phyloP scores from a whole-genome alignment of 2,888 invertebrate species.

The Portevinia maculata region DNA sequence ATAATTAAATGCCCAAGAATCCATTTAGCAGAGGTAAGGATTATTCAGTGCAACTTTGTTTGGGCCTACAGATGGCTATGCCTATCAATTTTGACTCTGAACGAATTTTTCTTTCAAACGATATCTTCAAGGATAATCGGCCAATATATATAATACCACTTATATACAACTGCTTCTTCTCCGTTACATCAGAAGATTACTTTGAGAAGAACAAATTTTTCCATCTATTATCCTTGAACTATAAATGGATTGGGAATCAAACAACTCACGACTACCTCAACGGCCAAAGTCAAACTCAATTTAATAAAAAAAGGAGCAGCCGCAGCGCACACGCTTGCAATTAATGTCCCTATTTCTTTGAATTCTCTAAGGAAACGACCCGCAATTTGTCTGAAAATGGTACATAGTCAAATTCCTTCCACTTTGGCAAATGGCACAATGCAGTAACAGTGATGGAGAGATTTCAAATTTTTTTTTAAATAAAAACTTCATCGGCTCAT shows the following conservation, averaged over 20 bases:
- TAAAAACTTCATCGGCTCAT: conserved; percentile 46
- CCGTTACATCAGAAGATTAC: conserved; percentile 6
- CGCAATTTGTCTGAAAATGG: not conserved
- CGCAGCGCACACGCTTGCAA: conserved; percentile 29
- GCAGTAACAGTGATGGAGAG: not conserved
- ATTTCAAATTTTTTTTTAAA: conserved; percentile 35
- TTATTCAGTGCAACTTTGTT: conserved; percentile 8
- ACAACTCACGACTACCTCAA: not conserved
- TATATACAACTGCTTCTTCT: not conserved
- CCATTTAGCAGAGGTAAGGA: conserved; percentile 17
- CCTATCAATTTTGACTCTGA: conserved; percentile 36
- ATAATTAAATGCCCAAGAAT: conserved; percentile 57
- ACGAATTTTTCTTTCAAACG: conserved; percentile 37
- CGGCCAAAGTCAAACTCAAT: conserved; percentile 22
- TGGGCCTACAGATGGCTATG: not conserved
- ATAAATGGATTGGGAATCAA: conserved; percentile 8
- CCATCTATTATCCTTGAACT: conserved; percentile 5
- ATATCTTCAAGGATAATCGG: conserved; percentile 38
- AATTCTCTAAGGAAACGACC: conserved; percentile 13
- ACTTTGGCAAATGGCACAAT: conserved; percentile 38
- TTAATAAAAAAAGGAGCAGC: conserved; percentile 29
- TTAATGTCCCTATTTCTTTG: conserved; percentile 23
- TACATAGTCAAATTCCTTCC: conserved; percentile 1
- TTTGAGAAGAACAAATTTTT: conserved; percentile 7
- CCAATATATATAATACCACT: conserved; percentile 1